Conservation (phyloP, 1,140 invertebrate genomes). For the Drosophila azteca region DNA sequence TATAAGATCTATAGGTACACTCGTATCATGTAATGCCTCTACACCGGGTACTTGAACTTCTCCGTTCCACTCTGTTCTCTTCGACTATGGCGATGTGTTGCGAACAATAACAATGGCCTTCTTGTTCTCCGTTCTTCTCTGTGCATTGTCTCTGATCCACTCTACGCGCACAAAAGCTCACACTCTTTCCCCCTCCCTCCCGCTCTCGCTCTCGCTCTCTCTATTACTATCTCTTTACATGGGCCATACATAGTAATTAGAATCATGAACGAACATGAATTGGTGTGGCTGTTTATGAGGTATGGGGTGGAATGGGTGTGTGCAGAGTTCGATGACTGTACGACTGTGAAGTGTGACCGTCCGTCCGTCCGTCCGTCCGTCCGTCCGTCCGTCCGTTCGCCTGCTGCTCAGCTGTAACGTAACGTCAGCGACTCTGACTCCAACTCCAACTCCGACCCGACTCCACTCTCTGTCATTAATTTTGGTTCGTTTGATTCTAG, state of each 20-base stretch:
- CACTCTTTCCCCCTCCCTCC: slow-evolving; percentile 3
- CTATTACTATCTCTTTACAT: slow-evolving; percentile 44
- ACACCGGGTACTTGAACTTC: slow-evolving; percentile 68
- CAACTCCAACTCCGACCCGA: slow-evolving; percentile 42
- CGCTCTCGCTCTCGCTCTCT: slow-evolving; percentile 6
- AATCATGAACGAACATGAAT: slow-evolving; percentile 67
- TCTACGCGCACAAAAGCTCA: slow-evolving; percentile 28
- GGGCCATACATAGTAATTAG: slow-evolving; percentile 67
- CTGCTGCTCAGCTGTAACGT: too few species aligned
- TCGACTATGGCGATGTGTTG: too few species aligned
- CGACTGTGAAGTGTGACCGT: slow-evolving; percentile 22
- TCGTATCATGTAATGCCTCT: slow-evolving; percentile 15
- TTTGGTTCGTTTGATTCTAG: slow-evolving; percentile 13
- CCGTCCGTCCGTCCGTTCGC: too few species aligned
- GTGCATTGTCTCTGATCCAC: slow-evolving; percentile 9
- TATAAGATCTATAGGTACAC: slow-evolving; percentile 27
- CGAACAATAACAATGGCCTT: too few species aligned
- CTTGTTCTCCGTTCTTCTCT: slow-evolving; percentile 3
- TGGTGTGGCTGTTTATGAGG: slow-evolving; percentile 8
- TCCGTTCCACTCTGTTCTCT: slow-evolving; percentile 24
- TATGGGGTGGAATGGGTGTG: slow-evolving; percentile 17
- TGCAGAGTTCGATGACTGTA: slow-evolving; percentile 71
- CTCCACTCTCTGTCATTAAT: slow-evolving; percentile 35
- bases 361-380: too few species aligned
- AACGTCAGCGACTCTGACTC: slow-evolving; percentile 45